phyloP scores from a whole-genome alignment of 2,797 vertebrate genomes.

The Acrossocheilus wenchowensis region DNA sequence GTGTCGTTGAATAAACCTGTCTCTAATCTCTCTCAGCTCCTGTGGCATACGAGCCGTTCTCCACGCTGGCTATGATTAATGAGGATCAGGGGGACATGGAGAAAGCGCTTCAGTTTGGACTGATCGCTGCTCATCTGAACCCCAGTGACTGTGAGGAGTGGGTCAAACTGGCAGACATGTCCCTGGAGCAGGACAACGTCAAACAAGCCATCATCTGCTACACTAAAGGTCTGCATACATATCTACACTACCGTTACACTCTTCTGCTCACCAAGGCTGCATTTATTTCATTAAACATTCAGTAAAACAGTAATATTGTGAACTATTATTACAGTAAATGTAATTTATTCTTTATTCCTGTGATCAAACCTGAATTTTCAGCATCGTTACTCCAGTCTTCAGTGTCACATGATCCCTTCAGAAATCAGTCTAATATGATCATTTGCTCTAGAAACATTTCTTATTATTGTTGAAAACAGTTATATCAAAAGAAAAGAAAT shows the following conservation, averaged over 20 bases:
- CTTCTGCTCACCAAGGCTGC: neutral
- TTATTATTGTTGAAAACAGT: no score
- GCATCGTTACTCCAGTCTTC: no score
- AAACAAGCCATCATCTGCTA: slow-evolving; percentile 97
- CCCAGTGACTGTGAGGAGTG: slow-evolving; percentile 96
- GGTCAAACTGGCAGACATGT: slow-evolving; percentile 96
- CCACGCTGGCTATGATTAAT: slow-evolving; percentile 97
- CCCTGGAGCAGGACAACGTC: slow-evolving; percentile 95
- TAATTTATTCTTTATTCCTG: no score
- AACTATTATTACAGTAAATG: no score
- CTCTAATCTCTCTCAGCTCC: slow-evolving; percentile 80
- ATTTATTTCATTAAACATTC: neutral
- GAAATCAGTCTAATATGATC: no score
- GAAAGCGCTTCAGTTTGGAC: slow-evolving; percentile 93
- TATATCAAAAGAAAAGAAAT: no score
- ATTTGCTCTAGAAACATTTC: no score
- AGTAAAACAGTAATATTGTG: no score
- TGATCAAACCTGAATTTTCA: no score
- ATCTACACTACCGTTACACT: neutral
- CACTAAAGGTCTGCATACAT: slow-evolving; percentile 80
- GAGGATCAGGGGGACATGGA: slow-evolving; percentile 95
- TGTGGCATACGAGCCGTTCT: slow-evolving; percentile 95
- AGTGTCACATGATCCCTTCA: no score
- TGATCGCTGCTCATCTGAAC: slow-evolving; percentile 97
- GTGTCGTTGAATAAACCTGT: neutral